These are phyloP conservation scores for Actinostola sp. DNA, from an alignment of 92 coral and sea anemone species.

Conservation along the genomic window DNA sequence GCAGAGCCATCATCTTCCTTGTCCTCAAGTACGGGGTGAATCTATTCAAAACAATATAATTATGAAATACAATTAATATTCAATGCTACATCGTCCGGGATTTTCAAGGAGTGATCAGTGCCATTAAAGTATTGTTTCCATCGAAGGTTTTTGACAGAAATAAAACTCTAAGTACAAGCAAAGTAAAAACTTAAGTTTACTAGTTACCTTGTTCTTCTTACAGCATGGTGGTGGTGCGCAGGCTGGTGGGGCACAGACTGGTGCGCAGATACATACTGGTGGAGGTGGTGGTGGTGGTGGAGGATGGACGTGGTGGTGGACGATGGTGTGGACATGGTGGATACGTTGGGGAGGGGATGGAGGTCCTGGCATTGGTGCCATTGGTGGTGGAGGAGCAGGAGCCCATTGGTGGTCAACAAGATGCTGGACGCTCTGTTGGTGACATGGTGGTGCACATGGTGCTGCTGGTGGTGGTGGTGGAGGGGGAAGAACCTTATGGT, in stretches of 20 bases:
- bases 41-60: too few relatives aligned
- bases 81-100: too few relatives aligned
- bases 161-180: background rate
- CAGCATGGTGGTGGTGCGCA: constrained; percentile 70
- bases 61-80: background rate
- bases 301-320: constrained; percentile 87
- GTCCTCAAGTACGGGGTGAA: constrained; percentile 17
- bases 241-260: constrained; percentile 64
- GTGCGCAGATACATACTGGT: constrained; percentile 73
- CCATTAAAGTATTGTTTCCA: too few relatives aligned
- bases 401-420: constrained; percentile 66
- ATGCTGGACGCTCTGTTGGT: constrained; percentile 51
- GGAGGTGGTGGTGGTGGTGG: constrained; percentile 89
- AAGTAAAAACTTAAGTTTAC: background rate
- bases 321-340: constrained; percentile 81
- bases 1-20: constrained; percentile 40
- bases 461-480: constrained; percentile 84
- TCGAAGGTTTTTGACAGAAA: too few relatives aligned
- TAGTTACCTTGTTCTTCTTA: constrained; percentile 86
- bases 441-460: constrained; percentile 90
- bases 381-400: constrained; percentile 78
- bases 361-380: constrained; percentile 66
- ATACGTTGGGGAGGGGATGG: constrained; percentile 81
- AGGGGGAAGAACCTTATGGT: constrained; percentile 74
- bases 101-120: too few relatives aligned